Evolutionary conservation across 2,797 vertebrate species (phyloP), one percentile per base, ranked within the genome.

Genomic region (Myripristis jacobus): DNA sequence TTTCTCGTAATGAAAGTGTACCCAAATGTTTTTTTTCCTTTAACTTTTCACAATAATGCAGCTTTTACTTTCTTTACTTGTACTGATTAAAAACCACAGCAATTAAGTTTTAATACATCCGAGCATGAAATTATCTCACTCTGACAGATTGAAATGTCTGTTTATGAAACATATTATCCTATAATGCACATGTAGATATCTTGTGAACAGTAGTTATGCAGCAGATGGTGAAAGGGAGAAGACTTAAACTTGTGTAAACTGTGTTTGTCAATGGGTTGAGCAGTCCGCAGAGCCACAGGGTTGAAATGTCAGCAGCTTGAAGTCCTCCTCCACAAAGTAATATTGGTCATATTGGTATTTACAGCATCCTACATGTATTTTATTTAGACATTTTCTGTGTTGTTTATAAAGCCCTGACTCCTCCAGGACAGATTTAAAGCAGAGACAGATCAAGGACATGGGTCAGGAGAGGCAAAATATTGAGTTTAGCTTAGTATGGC

Each of bases 261-360:
- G 36, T 51, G 41, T 36, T 46, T 56, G 43, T 61, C 19, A 27
- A 44, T 10, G 22, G 21, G 47, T 38, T 24, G 13, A 43, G 8
- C 31, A 27, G 27, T 15, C 25, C 52, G 8, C 51, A 53, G 9
- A 47, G 25, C 44, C 55, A 59, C 36, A 52, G 29, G n/a, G 25
- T 27, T 18, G 18, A 29, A 22, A 25, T 56, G 51, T 41, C 29
- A 21, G 21, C 18, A 6, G 4, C 27, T 34, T 31, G 7, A 34
- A 43, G 43, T 36, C 27, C 16, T 65, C n/a, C 19, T 59, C 15
- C 43, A 59, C 38, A 25, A 6, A 21, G 29, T 66, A 12, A 55
- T 69, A 59, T 65, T 70, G 55, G 38, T 70, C 12, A 27, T 53
- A 56, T 43, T 61, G 51, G 46, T 60, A 66, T 66, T 70, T 66